A percentile compares a stretch with the other conserved stretches of the same genome.
phyloP scores from a whole-genome alignment of 2,113 vertebrate species.

The Australoheros scitulus region DNA sequence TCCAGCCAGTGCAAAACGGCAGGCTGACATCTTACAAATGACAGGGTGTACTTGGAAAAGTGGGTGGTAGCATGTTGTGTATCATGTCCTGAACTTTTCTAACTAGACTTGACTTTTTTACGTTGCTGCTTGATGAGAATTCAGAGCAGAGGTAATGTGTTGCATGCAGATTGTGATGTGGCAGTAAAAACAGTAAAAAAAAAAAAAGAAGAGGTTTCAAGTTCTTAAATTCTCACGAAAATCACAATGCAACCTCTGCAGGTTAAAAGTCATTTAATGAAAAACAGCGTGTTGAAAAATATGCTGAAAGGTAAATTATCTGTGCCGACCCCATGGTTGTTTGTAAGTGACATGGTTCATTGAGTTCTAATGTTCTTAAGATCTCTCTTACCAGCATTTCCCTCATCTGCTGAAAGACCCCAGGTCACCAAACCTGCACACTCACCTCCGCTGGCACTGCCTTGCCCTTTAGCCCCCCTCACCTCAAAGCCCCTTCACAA shows the following conservation, averaged over 20 bases:
- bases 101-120: constrained; percentile 61
- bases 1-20: constrained; percentile 45
- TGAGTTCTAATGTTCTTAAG: constrained; percentile 55
- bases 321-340: constrained; percentile 9
- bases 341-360: constrained; percentile 49
- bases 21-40: constrained; percentile 56
- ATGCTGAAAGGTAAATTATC: constrained; percentile 15
- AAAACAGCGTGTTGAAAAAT: not conserved
- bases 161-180: not conserved
- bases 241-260: not conserved
- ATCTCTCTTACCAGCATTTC: constrained; percentile 37
- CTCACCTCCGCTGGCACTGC: constrained; percentile 37
- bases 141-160: constrained; percentile 5
- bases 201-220: not conserved
- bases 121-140: constrained; percentile 9
- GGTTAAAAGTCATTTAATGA: not conserved
- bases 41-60: constrained; percentile 51
- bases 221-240: not conserved
- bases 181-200: not conserved
- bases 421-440: constrained; percentile 52
- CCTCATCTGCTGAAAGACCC: constrained; percentile 61
- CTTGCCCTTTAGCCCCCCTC: constrained; percentile 55
- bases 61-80: constrained; percentile 53
- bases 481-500: constrained; percentile 38
- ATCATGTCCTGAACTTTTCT: constrained; percentile 53